phyloP scores from a whole-genome alignment of 2,797 vertebrate species.

The Tamandua tetradactyla region DNA sequence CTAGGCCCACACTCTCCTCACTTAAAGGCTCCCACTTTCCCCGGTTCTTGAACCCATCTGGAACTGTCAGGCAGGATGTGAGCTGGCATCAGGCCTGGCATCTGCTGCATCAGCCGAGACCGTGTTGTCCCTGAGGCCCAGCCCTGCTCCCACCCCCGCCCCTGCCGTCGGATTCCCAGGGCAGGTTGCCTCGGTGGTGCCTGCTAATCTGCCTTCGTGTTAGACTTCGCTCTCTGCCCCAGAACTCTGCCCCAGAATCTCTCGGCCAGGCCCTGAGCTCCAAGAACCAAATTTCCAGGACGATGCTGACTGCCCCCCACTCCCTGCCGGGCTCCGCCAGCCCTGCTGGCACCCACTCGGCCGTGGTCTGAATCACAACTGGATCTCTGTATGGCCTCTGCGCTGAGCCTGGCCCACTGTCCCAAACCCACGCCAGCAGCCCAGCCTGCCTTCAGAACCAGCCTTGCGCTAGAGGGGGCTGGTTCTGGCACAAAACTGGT shows the following conservation, averaged over 20 bases:
- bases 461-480: slow-evolving; percentile 10
- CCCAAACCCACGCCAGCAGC: background rate
- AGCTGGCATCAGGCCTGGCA: background rate
- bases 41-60: background rate
- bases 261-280: background rate
- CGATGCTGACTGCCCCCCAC: background rate
- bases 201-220: background rate
- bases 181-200: background rate
- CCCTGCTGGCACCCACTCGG: background rate
- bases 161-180: background rate
- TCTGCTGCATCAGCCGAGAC: background rate
- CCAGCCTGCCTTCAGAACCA: slow-evolving; percentile 30
- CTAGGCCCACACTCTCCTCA: background rate
- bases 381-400: background rate
- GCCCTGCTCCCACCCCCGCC: background rate
- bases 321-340: background rate
- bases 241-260: background rate
- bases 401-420: slow-evolving; percentile 17
- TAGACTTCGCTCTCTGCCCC: background rate
- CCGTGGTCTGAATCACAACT: background rate
- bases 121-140: background rate
- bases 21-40: background rate
- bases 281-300: background rate
- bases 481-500: background rate
- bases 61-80: background rate